Base-by-base conservation (phyloP, 1,140 invertebrate genomes). In the Polypedilum vanderplanki region DNA sequence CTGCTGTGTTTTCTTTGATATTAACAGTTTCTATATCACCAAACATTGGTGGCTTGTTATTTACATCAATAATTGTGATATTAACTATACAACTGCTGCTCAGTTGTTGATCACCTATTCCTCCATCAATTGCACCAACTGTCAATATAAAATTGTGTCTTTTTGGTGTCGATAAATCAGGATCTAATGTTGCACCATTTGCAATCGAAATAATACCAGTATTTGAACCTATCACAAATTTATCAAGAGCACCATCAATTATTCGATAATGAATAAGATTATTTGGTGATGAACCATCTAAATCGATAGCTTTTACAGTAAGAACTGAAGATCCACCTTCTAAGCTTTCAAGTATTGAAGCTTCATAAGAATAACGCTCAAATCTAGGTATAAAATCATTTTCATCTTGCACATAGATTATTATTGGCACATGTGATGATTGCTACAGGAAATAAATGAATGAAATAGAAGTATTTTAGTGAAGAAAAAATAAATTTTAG, bases 191-290 rank as follows among this genome's bases (percentile, higher is more conserved):
- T 0, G 95, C 94, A 0, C 93, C 95, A 10, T 88, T 85, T 0
- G 95, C 92, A 0, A 97, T 90, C n/a, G 89, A 88, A 41, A 98
- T 90, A 0, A 91, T 85, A 0, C 96, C 96, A 0, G 87, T 88
- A 78, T 91, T 89, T 0, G 93, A 87, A 79, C 93, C 90, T 9
- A 98, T 94, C 0, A 93, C 88, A 83, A 98, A 98, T 84, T 97
- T 98, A 80, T 97, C 96, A 24, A 88, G 88, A 1, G 93, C 93
- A 5, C 96, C 96, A 76, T 87, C 87, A 80, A 92, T 89, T 73
- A 98, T 94, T 76, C 93, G 87, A 81, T 98, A 97, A 4, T 94
- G 91, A 0, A 98, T 83, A 74, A 88, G 87, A 81, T 94, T 96
- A 81, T 96, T 95, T 0, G 93, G 92, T 1, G 90, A 85, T 0